Evolutionary conservation across 2,888 invertebrate genomes (phyloP), one percentile per base, ranked within the genome.

Genomic region (Lacanobia wlatinum): DNA sequence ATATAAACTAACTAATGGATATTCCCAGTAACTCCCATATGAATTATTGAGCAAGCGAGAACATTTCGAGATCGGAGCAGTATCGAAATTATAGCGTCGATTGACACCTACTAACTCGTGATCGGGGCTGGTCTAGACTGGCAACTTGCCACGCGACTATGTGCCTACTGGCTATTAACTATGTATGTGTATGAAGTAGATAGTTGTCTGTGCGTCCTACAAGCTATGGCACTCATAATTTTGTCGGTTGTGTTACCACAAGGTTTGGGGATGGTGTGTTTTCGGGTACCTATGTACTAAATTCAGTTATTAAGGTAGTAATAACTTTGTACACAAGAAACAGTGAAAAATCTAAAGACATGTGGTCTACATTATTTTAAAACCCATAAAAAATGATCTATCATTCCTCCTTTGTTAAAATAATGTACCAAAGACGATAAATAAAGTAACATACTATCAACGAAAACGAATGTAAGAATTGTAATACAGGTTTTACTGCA

Each of bases 71-170:
- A 56, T 50, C 43, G 61, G 16, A 18, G 38, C 28, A 1, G 58
- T 70, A 78, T 76, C 38, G 43, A 63, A 75, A 75, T 62, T 62
- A 59, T 78, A 78, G 71, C 62, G 75, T n/a, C 62, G 72, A 59
- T 78, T 71, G 75, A 75, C 78, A 78, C 48, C 62, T 40, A 78
- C 55, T 76, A 50, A 50, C 66, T 66, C 14, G n/a, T 52, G 58
- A 56, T 21, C 38, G 14, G 16, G 52, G 8, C 52, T 2, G 18
- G 73, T 12, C 46, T 46, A 58, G 61, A 77, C 78, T 78, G 75
- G 75, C 75, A 75, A 52, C 12, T 46, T 75, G 78, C 75, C 75
- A 75, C 52, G n/a, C 12, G 12, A 28, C 18, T 75, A n/a, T 77
- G 40, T 46, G 14, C 59, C 59, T 52, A 70, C 58, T 56, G 18